phyloP scores from a whole-genome alignment of 2,113 vertebrate species.

The Mionectes macconnelli region DNA sequence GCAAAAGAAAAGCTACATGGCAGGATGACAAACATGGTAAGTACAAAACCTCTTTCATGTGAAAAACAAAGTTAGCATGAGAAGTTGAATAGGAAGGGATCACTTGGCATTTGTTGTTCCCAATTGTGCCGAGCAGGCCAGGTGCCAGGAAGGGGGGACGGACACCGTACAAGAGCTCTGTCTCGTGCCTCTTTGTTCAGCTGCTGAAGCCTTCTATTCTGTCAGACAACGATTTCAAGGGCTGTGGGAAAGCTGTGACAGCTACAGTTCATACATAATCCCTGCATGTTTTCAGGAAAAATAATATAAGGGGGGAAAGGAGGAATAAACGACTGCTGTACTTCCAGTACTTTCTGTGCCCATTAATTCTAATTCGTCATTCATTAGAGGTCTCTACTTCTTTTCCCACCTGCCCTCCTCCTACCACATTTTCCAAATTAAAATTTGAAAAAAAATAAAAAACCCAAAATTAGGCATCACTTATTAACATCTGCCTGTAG shows the following conservation, averaged over 20 bases:
- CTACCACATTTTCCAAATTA: neutral
- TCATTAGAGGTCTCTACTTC: neutral
- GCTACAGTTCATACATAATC: neutral
- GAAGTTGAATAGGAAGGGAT: neutral
- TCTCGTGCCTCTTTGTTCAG: neutral
- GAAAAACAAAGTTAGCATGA: neutral
- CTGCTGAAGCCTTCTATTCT: conserved; percentile 13
- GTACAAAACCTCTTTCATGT: neutral
- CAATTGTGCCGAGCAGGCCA: neutral
- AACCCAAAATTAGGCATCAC: neutral
- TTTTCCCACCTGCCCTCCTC: neutral
- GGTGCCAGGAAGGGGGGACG: neutral
- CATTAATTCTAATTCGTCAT: neutral
- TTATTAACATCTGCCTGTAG: neutral
- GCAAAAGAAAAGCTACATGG: neutral
- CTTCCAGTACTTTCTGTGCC: neutral
- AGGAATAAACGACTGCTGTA: neutral
- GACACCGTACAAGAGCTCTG: neutral
- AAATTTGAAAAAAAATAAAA: neutral
- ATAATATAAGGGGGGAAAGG: neutral
- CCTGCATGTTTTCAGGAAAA: neutral
- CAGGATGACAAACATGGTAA: neutral
- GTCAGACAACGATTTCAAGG: neutral
- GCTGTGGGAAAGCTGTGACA: neutral
- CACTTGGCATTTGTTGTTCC: neutral